Evolutionary conservation across 1,140 invertebrate species (phyloP), one percentile per base, ranked within the genome.

Genomic region (Armadillidium nasatum): DNA sequence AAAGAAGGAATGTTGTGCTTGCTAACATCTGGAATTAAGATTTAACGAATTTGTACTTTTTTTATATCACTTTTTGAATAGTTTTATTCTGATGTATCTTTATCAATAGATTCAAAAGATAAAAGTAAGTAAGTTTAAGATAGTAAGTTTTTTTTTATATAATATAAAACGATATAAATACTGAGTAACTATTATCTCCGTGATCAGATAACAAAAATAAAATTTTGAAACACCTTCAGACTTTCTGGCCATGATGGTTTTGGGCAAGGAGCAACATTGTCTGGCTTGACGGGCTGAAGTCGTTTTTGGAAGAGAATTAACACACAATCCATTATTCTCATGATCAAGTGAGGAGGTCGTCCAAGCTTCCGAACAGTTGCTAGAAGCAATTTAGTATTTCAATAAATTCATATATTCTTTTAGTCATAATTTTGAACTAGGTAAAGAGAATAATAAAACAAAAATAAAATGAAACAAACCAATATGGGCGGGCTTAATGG

Each of bases 321-420:
- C 0, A 97, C 95, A 83, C 93, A 95, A 83, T 98, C 96, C 96
- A 98, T 98, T 79, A 98, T 97, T 80, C 95, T 88, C 95, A 97
- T 97, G 81, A 98, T 98, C 0, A 98, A 87, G 87, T 97, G 95
- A 7, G 96, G 96, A 0, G 96, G 96, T 81, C 95, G 88, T 11
- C 94, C 95, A 43, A 98, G 85, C 86, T 97, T 98, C 81, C 96
- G 88, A 0, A 98, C 95, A 13, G 95, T 97, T 10, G 96, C 94
- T 87, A 33, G 6, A 33, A 33, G 33, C 33, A 33, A 22, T 66
- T 22, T 19, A 1, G 4, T 7, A 19, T 66, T 19, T 66, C 11
- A 66, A 66, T 66, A 66, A 22, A 66, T 19, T 19, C 7, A 66
- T 66, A 60, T n/a, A 66, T 7, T 66, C 0, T 19, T 66, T 66